phyloP scores from a whole-genome alignment of 2,113 vertebrate genomes.

The Mesembrinibis cayennensis region DNA sequence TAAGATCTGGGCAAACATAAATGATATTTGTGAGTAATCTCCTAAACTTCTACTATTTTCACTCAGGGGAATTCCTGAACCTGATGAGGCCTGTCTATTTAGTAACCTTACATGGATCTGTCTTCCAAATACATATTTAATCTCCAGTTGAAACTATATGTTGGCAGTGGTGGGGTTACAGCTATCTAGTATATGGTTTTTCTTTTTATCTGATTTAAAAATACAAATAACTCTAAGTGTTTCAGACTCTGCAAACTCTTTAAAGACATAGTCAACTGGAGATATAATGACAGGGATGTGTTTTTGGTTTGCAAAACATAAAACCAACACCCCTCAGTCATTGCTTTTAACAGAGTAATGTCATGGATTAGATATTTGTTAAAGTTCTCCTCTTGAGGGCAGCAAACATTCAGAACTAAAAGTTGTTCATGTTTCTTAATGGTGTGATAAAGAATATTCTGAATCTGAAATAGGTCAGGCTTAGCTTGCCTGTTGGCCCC shows the following conservation, averaged over 20 bases:
- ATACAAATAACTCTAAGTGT: neutral
- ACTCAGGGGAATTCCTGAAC: neutral
- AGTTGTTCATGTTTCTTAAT: neutral
- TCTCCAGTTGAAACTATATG: neutral
- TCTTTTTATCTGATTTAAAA: neutral
- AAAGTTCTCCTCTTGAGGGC: slow-evolving; percentile 62
- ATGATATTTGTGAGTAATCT: neutral
- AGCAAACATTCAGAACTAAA: slow-evolving; percentile 46
- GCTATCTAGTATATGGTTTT: neutral
- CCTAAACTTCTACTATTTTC: neutral
- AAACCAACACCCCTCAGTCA: neutral
- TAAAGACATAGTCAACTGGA: neutral
- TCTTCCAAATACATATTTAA: neutral
- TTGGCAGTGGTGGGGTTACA: neutral
- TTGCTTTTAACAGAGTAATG: neutral
- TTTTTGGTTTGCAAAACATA: neutral
- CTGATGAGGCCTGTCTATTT: neutral
- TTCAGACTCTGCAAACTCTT: neutral
- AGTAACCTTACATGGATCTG: neutral
- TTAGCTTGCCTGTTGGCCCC: neutral
- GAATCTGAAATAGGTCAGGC: neutral
- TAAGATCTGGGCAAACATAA: neutral
- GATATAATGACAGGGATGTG: neutral
- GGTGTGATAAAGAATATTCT: neutral
- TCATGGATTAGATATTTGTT: neutral